Evolutionary conservation across 2,888 invertebrate genomes (phyloP).

Genomic region (Dolichomitus sp.): DNA sequence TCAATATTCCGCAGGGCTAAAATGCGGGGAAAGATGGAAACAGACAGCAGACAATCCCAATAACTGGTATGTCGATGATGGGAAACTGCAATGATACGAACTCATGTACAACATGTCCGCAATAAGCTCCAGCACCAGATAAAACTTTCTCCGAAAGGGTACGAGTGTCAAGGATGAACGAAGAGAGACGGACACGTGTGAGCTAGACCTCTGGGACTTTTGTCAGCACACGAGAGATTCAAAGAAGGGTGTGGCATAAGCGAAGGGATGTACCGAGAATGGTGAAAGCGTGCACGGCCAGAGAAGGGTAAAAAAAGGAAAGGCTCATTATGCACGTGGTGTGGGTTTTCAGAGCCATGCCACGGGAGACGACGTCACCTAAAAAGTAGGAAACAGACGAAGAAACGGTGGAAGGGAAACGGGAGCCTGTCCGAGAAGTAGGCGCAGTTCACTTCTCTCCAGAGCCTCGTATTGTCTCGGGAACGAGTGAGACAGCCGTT

Average conservation of each 20-base stretch:
- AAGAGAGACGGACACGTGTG: slow-evolving; percentile 33
- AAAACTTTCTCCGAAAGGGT: slow-evolving; percentile 2
- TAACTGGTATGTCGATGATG: background rate
- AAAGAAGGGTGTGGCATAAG: background rate
- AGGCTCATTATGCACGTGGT: slow-evolving; percentile 34
- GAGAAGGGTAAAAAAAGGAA: background rate
- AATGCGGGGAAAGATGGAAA: background rate
- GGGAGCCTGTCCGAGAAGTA: slow-evolving; percentile 55
- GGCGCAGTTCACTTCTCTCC: slow-evolving; percentile 73
- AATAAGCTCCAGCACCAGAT: background rate
- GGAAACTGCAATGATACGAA: background rate
- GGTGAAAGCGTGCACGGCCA: background rate
- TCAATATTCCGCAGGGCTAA: background rate
- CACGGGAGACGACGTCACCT: background rate
- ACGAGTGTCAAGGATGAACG: slow-evolving; percentile 12
- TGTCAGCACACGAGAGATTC: slow-evolving; percentile 51
- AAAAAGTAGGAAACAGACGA: slow-evolving; percentile 1
- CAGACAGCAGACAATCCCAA: background rate
- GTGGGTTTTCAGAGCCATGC: background rate
- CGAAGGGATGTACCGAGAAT: slow-evolving; percentile 9
- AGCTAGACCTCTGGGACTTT: slow-evolving; percentile 51
- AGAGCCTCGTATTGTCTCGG: slow-evolving; percentile 74
- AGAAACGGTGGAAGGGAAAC: slow-evolving; percentile 11
- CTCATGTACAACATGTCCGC: background rate
- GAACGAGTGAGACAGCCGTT: slow-evolving; percentile 36